Conservation (phyloP, 2,888 invertebrate species). For the Ophion ventricosus region DNA sequence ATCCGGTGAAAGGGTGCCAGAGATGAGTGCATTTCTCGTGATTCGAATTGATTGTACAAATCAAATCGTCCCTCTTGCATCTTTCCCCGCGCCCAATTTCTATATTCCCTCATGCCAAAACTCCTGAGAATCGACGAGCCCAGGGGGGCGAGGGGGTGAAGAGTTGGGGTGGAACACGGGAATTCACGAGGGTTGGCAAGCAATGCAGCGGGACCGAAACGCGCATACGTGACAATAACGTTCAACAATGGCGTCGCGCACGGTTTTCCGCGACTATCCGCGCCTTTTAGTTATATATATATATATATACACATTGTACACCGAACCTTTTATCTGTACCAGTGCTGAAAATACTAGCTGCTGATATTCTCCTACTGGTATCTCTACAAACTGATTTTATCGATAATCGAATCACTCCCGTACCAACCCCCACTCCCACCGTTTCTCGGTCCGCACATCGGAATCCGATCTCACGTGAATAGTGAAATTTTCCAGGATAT, state of each 20-base stretch:
- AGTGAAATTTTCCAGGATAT: background rate
- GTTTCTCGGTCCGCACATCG: slow-evolving; percentile 5
- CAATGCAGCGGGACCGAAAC: slow-evolving; percentile 43
- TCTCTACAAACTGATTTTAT: slow-evolving; percentile 49
- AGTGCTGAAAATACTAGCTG: slow-evolving; percentile 18
- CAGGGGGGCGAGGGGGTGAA: background rate
- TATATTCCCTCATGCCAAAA: background rate
- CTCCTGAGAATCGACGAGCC: slow-evolving; percentile 26
- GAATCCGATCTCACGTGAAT: slow-evolving; percentile 1
- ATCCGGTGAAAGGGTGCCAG: slow-evolving; percentile 12
- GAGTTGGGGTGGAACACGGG: slow-evolving; percentile 5
- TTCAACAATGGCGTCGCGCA: slow-evolving; percentile 60
- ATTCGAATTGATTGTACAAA: slow-evolving; percentile 64
- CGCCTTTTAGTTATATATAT: slow-evolving; percentile 9
- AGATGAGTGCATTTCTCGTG: slow-evolving; percentile 56
- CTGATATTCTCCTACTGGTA: slow-evolving; percentile 26
- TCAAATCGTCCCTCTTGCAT: slow-evolving; percentile 24
- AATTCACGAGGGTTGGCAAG: slow-evolving; percentile 36
- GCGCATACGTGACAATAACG: slow-evolving; percentile 65
- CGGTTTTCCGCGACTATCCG: slow-evolving; percentile 25
- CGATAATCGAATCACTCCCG: slow-evolving; percentile 55
- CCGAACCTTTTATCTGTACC: slow-evolving; percentile 54
- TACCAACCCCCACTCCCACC: background rate
- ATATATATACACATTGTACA: background rate
- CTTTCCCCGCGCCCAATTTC: background rate